Base-by-base conservation (phyloP, 2,888 invertebrate species). In the Caenorhabditis parvicauda region DNA sequence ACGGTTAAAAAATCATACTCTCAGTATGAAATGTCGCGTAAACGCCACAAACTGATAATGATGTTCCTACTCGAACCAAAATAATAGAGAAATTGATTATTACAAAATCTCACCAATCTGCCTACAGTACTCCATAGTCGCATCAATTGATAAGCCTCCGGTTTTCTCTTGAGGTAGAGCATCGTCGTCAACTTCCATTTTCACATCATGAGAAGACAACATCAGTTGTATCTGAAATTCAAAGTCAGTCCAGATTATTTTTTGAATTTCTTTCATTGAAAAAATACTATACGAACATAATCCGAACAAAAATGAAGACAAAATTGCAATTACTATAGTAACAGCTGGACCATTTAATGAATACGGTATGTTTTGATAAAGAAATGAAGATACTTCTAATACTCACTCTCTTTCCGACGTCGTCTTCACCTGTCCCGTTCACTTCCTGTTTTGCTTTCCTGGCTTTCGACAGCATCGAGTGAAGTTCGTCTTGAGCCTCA, bases 71-170 rank as follows among this genome's bases (percentile, higher is more conserved):
- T n/a, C n/a, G 41, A 14, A 41, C 12, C 12, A 41, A 41, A 14
- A 7, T 14, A n/a, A 41, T 14, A 7, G n/a, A 41, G 7, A 44
- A 7, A 44, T n/a, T 9, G 22, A 14, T 29, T 35, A 28, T 29
- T 9, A 32, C 5, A 35, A 6, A 47, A 64, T 54, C 7, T 52
- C 47, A 37, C 77, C 75, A 28, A 79, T 77, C 32, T 75, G 69
- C 19, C 77, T 59, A 52, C 79, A 81, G 57, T 80, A 78, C 59
- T 81, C 81, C 35, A 71, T 69, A 5, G 79, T 80, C 2, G 78
- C 63, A 45, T 81, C 78, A 52, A 81, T 70, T 28, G 68, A 64
- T 9, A 81, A 56, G 6, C 48, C 59, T 7, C 61, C 64, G 14
- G 58, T 64, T 27, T 44, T 53, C n/a, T 28, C n/a, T 6, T 14